phyloP scores from a whole-genome alignment of 2,113 vertebrate genomes.

The Gobiocypris rarus region DNA sequence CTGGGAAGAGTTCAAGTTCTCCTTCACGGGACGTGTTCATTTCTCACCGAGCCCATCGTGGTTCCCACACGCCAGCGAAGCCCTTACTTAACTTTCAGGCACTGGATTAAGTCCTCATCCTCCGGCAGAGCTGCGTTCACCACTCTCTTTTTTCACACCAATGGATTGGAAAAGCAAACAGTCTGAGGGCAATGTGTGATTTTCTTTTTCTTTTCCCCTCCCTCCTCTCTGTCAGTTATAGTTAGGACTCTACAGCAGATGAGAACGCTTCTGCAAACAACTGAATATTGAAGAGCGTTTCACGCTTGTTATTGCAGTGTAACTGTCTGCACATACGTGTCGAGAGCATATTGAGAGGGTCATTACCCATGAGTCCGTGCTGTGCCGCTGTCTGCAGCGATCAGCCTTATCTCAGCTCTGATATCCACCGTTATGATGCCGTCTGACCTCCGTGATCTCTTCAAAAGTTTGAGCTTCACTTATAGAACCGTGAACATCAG shows the following conservation, averaged over 20 bases:
- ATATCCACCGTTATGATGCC: neutral
- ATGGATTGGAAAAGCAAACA: neutral
- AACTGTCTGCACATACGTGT: conserved; percentile 31
- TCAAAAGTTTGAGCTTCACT: neutral
- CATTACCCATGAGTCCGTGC: conserved; percentile 44
- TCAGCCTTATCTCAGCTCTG: conserved; percentile 5
- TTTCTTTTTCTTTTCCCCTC: neutral
- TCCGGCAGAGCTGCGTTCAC: conserved; percentile 28
- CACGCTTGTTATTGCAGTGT: conserved; percentile 40
- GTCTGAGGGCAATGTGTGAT: neutral
- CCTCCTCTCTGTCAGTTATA: neutral
- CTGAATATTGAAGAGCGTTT: conserved; percentile 48
- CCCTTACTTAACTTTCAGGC: neutral
- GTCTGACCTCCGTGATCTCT: conserved; percentile 17
- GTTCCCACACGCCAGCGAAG: conserved; percentile 51
- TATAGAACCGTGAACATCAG: neutral
- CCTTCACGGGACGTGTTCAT: neutral
- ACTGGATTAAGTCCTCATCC: conserved; percentile 50
- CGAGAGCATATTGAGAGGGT: conserved; percentile 39
- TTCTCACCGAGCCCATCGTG: neutral
- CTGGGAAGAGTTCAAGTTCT: neutral
- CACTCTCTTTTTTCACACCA: neutral
- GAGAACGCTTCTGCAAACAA: conserved; percentile 54
- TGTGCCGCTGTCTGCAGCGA: conserved; percentile 18
- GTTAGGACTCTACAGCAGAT: conserved; percentile 5